Percentiles rank a stretch among this genome's conserved stretches.
These are phyloP conservation scores for Drosophila merina DNA, from an alignment of 2,888 invertebrate genomes.

Conservation along the genomic window DNA sequence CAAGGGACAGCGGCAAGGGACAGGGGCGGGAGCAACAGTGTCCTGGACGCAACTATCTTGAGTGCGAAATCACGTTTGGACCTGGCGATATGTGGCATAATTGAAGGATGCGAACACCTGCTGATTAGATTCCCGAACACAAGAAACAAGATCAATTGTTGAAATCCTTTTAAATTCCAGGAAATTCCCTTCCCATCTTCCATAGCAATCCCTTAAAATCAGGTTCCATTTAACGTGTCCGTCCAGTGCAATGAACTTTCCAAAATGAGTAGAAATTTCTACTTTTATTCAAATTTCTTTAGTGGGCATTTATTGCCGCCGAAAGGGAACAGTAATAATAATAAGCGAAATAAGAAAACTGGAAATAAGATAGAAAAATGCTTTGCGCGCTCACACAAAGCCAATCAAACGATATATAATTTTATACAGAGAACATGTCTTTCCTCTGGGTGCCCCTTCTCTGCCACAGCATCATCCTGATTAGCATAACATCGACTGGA, in stretches of 20 bases:
- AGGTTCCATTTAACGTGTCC: slow-evolving; percentile 1
- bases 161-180: slow-evolving; percentile 59
- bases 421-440: slow-evolving; percentile 76
- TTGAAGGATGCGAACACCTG: slow-evolving; percentile 52
- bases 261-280: slow-evolving; percentile 46
- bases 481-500: slow-evolving; percentile 65
- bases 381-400: slow-evolving; percentile 56
- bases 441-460: slow-evolving; percentile 41
- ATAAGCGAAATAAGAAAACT: slow-evolving; percentile 55
- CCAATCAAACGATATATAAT: slow-evolving; percentile 73
- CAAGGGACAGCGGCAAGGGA: slow-evolving; percentile 8
- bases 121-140: slow-evolving; percentile 11
- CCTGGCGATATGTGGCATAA: slow-evolving; percentile 44
- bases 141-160: slow-evolving; percentile 5
- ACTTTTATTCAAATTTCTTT: slow-evolving; percentile 64
- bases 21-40: slow-evolving; percentile 18
- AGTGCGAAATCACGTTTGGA: slow-evolving; percentile 68
- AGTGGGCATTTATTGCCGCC: slow-evolving; percentile 54
- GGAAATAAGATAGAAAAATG: slow-evolving; percentile 52
- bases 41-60: slow-evolving; percentile 56
- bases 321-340: slow-evolving; percentile 56
- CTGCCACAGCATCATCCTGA: slow-evolving; percentile 43
- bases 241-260: slow-evolving; percentile 65
- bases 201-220: background rate
- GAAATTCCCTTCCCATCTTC: slow-evolving; percentile 20